Evolutionary conservation across 2,113 vertebrate species (phyloP).

Genomic region (Channa argus): DNA sequence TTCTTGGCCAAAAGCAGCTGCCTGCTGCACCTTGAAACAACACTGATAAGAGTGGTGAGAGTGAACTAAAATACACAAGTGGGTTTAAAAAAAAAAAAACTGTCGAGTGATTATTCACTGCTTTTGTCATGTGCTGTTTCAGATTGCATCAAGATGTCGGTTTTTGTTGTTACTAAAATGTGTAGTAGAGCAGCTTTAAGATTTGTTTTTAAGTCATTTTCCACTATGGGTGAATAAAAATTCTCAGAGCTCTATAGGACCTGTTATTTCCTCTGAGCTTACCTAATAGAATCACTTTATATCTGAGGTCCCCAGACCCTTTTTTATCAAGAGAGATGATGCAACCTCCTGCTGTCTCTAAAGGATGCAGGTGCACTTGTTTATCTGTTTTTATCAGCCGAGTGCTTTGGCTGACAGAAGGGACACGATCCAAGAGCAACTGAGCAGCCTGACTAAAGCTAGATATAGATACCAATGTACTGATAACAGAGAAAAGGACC

Average conservation of each 20-base stretch:
- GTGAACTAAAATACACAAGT: too few relatives aligned
- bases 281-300: conserved; percentile 42
- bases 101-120: too few relatives aligned
- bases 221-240: background rate
- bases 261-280: conserved; percentile 42
- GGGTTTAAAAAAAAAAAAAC: too few relatives aligned
- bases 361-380: conserved; percentile 72
- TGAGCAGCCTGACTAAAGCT: conserved; percentile 59
- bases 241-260: background rate
- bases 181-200: background rate
- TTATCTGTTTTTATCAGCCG: conserved; percentile 82
- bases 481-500: conserved; percentile 45
- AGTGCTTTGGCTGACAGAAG: conserved; percentile 87
- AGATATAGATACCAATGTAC: conserved; percentile 21
- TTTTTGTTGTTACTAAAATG: background rate
- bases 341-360: conserved; percentile 53
- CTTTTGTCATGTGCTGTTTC: too few relatives aligned
- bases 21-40: background rate
- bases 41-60: too few relatives aligned
- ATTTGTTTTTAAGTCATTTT: background rate
- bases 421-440: conserved; percentile 79
- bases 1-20: too few relatives aligned
- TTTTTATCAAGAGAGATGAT: conserved; percentile 64
- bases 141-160: too few relatives aligned
- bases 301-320: conserved; percentile 37